phyloP scores from a whole-genome alignment of 2,888 invertebrate genomes.

The Leptopilina myrica region DNA sequence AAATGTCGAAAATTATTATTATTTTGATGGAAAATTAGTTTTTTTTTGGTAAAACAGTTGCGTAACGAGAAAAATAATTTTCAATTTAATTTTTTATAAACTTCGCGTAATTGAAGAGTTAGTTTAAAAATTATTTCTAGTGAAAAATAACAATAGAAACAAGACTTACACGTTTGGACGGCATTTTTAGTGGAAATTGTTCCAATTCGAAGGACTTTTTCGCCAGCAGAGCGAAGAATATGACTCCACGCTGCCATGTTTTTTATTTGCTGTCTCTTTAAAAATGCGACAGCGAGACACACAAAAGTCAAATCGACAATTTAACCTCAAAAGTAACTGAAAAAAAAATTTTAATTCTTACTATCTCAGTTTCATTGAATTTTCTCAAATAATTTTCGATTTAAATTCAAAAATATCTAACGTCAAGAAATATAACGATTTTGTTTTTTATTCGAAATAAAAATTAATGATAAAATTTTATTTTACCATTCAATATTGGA shows the following conservation, averaged over 20 bases:
- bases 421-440: too few relatives aligned
- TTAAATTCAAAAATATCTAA: too few relatives aligned
- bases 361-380: too few relatives aligned
- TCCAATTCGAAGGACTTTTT: slow-evolving; percentile 68
- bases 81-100: slow-evolving; percentile 67
- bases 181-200: slow-evolving; percentile 61
- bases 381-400: too few relatives aligned
- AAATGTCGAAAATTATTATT: too few relatives aligned
- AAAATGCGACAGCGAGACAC: background rate
- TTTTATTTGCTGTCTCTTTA: slow-evolving; percentile 64
- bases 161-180: slow-evolving; percentile 72
- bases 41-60: slow-evolving; percentile 1
- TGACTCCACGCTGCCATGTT: slow-evolving; percentile 86
- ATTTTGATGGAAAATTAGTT: background rate
- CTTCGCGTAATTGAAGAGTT: slow-evolving; percentile 4
- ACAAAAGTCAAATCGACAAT: background rate
- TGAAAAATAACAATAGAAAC: background rate
- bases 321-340: background rate
- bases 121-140: slow-evolving; percentile 31
- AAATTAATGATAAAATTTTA: background rate
- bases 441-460: background rate
- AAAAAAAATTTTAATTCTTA: too few relatives aligned
- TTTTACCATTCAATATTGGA: background rate
- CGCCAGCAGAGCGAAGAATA: slow-evolving; percentile 75
- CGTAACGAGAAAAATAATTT: slow-evolving; percentile 67